Conservation (phyloP, 2,113 vertebrate genomes). For the Cynopterus brachyotis region DNA sequence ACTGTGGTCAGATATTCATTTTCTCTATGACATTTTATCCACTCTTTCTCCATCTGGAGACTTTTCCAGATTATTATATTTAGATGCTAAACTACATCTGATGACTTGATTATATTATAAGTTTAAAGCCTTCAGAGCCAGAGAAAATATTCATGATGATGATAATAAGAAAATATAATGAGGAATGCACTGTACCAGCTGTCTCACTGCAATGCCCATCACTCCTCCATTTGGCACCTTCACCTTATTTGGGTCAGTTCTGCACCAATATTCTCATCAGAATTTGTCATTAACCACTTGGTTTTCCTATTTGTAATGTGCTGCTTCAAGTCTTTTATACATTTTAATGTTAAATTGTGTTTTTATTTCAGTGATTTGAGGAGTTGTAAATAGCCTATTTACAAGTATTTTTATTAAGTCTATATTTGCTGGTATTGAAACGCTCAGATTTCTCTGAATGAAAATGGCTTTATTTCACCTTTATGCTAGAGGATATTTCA, state of each 20-base stretch:
- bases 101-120: neutral
- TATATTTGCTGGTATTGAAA: neutral
- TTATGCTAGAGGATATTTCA: neutral
- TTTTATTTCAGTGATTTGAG: neutral
- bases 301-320: neutral
- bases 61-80: neutral
- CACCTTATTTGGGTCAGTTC: neutral
- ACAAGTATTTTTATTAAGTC: neutral
- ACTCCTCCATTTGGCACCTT: too few species aligned
- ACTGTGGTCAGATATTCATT: neutral
- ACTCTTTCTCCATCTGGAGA: neutral
- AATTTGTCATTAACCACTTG: neutral
- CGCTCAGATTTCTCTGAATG: neutral
- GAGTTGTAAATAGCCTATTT: neutral
- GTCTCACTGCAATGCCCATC: neutral
- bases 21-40: neutral
- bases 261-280: neutral
- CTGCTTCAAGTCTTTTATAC: neutral
- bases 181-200: accelerated
- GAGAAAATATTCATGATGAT: neutral
- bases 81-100: neutral
- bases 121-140: neutral
- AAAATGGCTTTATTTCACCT: neutral
- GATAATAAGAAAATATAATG: neutral
- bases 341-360: neutral